Base-by-base conservation (phyloP, 2,113 vertebrate species). In the Pristiophorus japonicus region DNA sequence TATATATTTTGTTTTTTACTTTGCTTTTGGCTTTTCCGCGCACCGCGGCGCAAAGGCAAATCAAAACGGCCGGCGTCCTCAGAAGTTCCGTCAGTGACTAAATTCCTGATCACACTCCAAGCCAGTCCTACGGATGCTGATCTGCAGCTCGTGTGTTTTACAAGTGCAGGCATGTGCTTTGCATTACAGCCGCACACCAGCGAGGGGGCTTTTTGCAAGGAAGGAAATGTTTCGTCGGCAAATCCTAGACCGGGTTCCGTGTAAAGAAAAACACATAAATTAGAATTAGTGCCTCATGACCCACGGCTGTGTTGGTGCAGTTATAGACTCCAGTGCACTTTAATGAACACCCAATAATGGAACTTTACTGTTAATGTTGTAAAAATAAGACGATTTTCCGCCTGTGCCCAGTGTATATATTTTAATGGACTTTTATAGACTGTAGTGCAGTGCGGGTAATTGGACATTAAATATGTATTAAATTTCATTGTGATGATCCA, bases 141-240 rank as follows among this genome's bases (percentile, higher is more conserved):
- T 42, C 65, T 12, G 42, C 14, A 38, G 47, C 65, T 55, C 30
- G 63, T 30, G 42, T 24, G 65, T 66, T 70, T 67, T 94, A 94
- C 65, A 67, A 67, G 65, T 94, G 38, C 10, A 18, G 45, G 63
- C 63, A 94, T 67, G 65, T 94, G 92, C 92, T 94, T 94, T 70
- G 92, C 24, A 27, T 94, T 94, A 94, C 65, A 42, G 42, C 65
- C 11, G n/a, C 65, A 11, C 92, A 66, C 63, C 63, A 94, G 65
- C 2, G 38, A 67, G 65, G n/a, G 85, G 65, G 38, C 7, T 45
- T 59, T 92, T 94, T 24, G 24, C 92, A 47, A 94, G 92, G 92
- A 94, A 94, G 92, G 92, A 94, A 94, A 94, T 94, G 92, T 70
- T 94, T 94, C 47, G 92, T 94, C 92, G 62, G 63, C 92, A 67